These are phyloP conservation scores for Shinisaurus crocodilurus DNA, from an alignment of 2,113 vertebrate genomes.

Conservation along the genomic window DNA sequence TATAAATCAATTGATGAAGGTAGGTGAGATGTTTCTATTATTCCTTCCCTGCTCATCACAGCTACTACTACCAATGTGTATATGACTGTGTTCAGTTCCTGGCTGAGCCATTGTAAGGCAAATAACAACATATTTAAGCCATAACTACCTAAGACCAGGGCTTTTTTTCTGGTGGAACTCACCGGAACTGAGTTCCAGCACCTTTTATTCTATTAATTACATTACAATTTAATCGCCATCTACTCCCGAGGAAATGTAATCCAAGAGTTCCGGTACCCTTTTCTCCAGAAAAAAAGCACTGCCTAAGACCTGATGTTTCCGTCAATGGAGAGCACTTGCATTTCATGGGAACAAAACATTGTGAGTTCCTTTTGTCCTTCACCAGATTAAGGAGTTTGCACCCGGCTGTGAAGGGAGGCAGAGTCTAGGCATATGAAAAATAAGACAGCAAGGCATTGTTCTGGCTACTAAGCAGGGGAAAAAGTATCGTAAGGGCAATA, in stretches of 20 bases:
- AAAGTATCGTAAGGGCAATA: constrained; percentile 29
- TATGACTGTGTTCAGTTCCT: constrained; percentile 3
- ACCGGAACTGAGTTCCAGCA: too few species aligned
- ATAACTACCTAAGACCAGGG: too few species aligned
- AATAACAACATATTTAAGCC: background rate
- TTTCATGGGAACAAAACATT: constrained; percentile 33
- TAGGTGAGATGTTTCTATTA: background rate
- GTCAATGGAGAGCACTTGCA: constrained; percentile 24
- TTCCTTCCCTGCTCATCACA: background rate
- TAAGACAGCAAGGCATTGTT: constrained; percentile 11
- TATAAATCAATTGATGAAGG: background rate
- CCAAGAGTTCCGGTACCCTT: too few species aligned
- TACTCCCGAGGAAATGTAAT: too few species aligned
- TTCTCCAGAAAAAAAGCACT: too few species aligned
- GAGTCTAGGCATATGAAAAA: constrained; percentile 57
- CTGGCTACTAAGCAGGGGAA: constrained; percentile 27
- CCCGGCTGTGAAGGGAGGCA: constrained; percentile 62
- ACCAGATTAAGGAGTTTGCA: constrained; percentile 63
- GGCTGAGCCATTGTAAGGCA: background rate
- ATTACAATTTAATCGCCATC: too few species aligned
- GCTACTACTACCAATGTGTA: background rate
- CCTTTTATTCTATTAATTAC: too few species aligned
- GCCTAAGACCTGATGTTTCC: background rate
- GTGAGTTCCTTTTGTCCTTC: constrained; percentile 51
- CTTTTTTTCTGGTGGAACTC: too few species aligned